A percentile compares a stretch with the other conserved stretches of the same genome.
Evolutionary conservation across 2,113 vertebrate genomes (phyloP).

Genomic region (Fukomys damarensis): DNA sequence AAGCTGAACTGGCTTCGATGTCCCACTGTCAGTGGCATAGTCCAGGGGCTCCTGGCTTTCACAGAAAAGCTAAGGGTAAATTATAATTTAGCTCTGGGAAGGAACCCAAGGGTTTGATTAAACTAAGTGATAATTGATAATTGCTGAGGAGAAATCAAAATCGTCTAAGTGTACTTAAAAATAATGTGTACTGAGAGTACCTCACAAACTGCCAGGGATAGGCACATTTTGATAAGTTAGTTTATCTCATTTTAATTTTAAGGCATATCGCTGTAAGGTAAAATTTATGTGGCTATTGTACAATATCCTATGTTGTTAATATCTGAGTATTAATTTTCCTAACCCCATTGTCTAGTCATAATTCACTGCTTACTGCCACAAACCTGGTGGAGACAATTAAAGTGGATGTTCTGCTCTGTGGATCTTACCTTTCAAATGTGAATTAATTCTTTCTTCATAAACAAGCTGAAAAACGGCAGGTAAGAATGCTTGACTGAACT

Average conservation of each 20-base stretch:
- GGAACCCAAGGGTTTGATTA: slow-evolving; percentile 72
- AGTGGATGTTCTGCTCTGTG: background rate
- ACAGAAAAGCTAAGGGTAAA: slow-evolving; percentile 62
- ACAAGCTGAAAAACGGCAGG: background rate
- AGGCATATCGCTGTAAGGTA: background rate
- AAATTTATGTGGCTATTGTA: background rate
- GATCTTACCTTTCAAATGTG: slow-evolving; percentile 23
- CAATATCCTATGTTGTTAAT: background rate
- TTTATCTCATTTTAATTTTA: background rate
- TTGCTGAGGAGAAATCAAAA: slow-evolving; percentile 64
- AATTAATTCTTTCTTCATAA: slow-evolving; percentile 59
- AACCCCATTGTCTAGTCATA: background rate
- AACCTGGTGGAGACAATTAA: background rate
- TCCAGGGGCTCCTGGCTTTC: background rate
- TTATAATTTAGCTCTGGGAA: slow-evolving; percentile 67
- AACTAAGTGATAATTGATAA: slow-evolving; percentile 70
- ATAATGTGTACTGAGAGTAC: background rate
- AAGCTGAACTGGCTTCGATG: slow-evolving; percentile 33
- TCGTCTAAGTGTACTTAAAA: slow-evolving; percentile 53
- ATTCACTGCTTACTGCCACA: background rate
- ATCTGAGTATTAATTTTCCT: background rate
- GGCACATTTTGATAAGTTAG: background rate
- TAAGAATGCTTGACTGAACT: slow-evolving; percentile 13
- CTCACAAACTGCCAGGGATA: background rate
- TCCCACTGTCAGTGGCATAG: slow-evolving; percentile 35